Evolutionary conservation across 2,888 invertebrate species (phyloP).

Genomic region (Platycheirus albimanus): DNA sequence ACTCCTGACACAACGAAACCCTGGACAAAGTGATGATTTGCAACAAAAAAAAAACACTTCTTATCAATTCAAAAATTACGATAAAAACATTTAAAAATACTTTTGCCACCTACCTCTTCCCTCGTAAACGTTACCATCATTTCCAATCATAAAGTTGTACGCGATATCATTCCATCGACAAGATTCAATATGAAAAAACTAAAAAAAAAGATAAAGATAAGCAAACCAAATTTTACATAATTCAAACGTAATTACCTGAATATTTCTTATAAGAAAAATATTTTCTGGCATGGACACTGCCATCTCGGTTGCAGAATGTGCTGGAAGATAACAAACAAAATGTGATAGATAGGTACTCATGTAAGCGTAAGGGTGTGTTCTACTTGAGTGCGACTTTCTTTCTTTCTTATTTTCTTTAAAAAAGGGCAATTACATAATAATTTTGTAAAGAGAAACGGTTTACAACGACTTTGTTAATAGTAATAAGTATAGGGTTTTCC

Average conservation of each 20-base stretch:
- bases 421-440: no score
- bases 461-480: no score
- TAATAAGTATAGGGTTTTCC: no score
- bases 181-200: conserved; percentile 84
- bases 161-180: conserved; percentile 84
- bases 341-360: not conserved
- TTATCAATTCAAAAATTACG: not conserved
- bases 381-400: no score
- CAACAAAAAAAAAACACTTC: not conserved
- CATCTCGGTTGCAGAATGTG: conserved; percentile 84
- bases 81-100: not conserved
- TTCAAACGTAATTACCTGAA: conserved; percentile 80
- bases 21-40: not conserved
- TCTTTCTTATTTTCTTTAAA: no score
- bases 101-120: conserved; percentile 82
- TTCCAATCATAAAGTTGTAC: conserved; percentile 85
- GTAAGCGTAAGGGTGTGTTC: not conserved
- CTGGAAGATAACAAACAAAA: conserved; percentile 76
- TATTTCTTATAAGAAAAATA: conserved; percentile 82
- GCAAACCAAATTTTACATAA: not conserved
- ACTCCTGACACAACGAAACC: no score
- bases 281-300: conserved; percentile 83
- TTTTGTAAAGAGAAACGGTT: no score
- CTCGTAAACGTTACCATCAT: conserved; percentile 85
- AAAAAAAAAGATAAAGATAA: conserved; percentile 40